phyloP scores from a whole-genome alignment of 2,797 vertebrate species.

The Clarias laeviceps region DNA sequence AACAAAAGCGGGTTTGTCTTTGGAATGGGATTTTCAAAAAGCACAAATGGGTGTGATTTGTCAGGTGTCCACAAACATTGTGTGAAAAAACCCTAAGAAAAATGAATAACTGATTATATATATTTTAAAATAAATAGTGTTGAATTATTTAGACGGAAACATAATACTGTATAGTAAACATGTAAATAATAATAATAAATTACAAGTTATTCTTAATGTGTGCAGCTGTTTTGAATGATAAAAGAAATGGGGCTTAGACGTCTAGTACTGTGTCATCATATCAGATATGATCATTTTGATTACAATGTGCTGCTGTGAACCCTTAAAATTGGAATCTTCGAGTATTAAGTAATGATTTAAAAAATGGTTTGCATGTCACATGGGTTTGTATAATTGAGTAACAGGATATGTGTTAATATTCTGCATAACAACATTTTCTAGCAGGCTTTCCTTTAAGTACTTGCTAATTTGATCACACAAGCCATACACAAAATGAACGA shows the following conservation, averaged over 20 bases:
- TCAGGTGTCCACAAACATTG: neutral
- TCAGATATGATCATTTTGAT: neutral
- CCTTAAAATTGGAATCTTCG: neutral
- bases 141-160: neutral
- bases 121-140: neutral
- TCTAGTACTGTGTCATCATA: neutral
- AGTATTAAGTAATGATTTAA: neutral
- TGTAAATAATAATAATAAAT: too few relatives aligned
- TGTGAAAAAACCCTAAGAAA: neutral
- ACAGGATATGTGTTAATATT: neutral
- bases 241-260: neutral
- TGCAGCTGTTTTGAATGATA: neutral
- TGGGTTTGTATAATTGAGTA: too few relatives aligned
- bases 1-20: neutral
- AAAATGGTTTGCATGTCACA: neutral
- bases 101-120: neutral
- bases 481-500: neutral
- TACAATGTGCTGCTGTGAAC: neutral
- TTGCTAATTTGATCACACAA: neutral
- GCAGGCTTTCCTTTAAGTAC: neutral
- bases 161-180: neutral
- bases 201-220: neutral
- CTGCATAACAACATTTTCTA: neutral
- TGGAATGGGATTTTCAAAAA: neutral
- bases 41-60: neutral